Evolutionary conservation across 2,888 invertebrate genomes (phyloP), one percentile per base, ranked within the genome.

Genomic region (Philopedon plagiatum): DNA sequence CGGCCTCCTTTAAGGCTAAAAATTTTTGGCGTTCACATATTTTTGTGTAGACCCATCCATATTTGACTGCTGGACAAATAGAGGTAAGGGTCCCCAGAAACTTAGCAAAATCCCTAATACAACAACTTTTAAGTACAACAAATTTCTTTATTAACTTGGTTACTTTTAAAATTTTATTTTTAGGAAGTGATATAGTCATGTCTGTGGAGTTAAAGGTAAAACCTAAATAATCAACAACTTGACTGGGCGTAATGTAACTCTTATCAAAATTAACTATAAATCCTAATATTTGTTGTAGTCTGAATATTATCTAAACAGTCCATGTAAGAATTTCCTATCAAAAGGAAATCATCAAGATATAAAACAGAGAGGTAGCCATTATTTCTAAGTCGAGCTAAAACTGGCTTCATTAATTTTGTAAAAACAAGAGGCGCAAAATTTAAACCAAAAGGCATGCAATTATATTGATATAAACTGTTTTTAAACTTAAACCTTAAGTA

Each of bases 381-480:
- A n/a, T n/a, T n/a, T n/a, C n/a, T n/a, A n/a, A n/a, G n/a, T n/a
- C n/a, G n/a, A n/a, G n/a, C n/a, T n/a, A n/a, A n/a, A 8, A 78
- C 70, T 23, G 76, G 76, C 65, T 77, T 78, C 39, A 80, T 23
- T n/a, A 80, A 34, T 66, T 81, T 80, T 5, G 80, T 79, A 64
- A 80, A 80, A 9, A 79, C 54, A 34, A 62, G 78, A 7, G 79
- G 77, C 1, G 75, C 76, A 9, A 67, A 69, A 15, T 61, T 76
- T 7, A 80, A 26, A 7, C 79, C 78, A 56, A 78, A 79, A 8
- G 80, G 80, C 5, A 80, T 58, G 15, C 73, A 76, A 5, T 56
- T 73, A 57, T 77, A 80, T 62, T 79, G 71, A 58, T 73, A 80
- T 11, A 76, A 8, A 5, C 66, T 73, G 0, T 49, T 70, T 13